Conservation (phyloP, 2,113 vertebrate genomes). For the Chiloscyllium plagiosum region DNA sequence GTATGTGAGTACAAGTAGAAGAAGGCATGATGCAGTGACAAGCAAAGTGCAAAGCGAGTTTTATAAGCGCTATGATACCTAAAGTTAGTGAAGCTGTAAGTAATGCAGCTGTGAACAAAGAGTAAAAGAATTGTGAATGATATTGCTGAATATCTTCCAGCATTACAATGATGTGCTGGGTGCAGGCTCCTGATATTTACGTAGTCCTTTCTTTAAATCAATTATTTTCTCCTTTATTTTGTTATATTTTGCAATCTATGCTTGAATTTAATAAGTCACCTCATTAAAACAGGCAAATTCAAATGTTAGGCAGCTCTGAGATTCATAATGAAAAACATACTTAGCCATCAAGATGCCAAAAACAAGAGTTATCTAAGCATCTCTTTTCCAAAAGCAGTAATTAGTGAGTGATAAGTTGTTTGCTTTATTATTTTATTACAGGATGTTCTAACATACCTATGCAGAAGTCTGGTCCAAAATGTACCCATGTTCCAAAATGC, state of each 20-base stretch:
- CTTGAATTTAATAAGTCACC: background rate
- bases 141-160: background rate
- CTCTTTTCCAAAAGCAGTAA: background rate
- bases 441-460: conserved; percentile 51
- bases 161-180: background rate
- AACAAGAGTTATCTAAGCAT: background rate
- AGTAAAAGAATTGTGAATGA: background rate
- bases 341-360: background rate
- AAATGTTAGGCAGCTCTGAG: background rate
- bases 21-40: background rate
- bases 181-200: background rate
- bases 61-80: background rate
- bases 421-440: conserved; percentile 38
- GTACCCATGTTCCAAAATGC: conserved; percentile 53
- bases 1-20: background rate
- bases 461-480: conserved; percentile 50
- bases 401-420: background rate
- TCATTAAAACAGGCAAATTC: background rate
- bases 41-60: background rate
- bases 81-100: background rate
- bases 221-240: background rate
- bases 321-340: background rate
- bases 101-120: background rate
- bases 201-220: background rate
- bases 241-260: background rate